Evolutionary conservation across 1,140 invertebrate genomes (phyloP).

Genomic region (Drosophila persimilis): DNA sequence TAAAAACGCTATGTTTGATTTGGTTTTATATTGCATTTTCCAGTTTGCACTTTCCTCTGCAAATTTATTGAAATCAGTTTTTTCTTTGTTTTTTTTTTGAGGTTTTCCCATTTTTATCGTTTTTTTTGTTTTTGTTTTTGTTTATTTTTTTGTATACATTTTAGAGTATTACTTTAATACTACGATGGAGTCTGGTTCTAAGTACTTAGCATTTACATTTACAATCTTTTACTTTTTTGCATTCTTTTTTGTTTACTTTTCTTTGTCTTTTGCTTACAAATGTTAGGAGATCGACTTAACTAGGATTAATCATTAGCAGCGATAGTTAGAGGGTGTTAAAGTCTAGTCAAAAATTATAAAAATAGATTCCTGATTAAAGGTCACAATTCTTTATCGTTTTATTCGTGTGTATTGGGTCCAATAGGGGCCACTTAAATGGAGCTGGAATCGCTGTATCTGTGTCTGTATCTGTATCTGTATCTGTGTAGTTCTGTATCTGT

Average conservation of each 20-base stretch:
- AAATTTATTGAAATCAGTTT: constrained; percentile 67
- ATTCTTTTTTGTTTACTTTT: constrained; percentile 25
- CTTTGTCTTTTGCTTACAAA: constrained; percentile 69
- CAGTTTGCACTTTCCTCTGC: constrained; percentile 63
- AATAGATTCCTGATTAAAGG: constrained; percentile 22
- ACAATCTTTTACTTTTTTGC: constrained; percentile 27
- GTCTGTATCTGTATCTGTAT: too few relatives aligned
- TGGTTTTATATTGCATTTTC: constrained; percentile 68
- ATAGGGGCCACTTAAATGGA: constrained; percentile 1
- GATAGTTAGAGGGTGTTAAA: constrained; percentile 47
- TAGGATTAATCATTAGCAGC: constrained; percentile 63
- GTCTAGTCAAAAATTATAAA: constrained; percentile 53
- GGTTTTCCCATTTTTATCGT: constrained; percentile 9
- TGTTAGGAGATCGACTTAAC: constrained; percentile 62
- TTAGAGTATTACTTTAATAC: constrained; percentile 51
- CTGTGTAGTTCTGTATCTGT: too few relatives aligned
- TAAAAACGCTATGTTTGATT: constrained; percentile 76
- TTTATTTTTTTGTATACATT: constrained; percentile 46
- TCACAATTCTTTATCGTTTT: constrained; percentile 22
- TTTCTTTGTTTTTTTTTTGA: constrained; percentile 20
- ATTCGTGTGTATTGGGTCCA: constrained; percentile 17
- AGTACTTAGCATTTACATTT: constrained; percentile 65
- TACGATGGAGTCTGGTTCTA: constrained; percentile 45
- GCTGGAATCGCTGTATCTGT: too few relatives aligned
- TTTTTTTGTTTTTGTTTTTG: constrained; percentile 20